Base-by-base conservation (phyloP, 2,888 invertebrate genomes). In the Acholoe squamosa region DNA sequence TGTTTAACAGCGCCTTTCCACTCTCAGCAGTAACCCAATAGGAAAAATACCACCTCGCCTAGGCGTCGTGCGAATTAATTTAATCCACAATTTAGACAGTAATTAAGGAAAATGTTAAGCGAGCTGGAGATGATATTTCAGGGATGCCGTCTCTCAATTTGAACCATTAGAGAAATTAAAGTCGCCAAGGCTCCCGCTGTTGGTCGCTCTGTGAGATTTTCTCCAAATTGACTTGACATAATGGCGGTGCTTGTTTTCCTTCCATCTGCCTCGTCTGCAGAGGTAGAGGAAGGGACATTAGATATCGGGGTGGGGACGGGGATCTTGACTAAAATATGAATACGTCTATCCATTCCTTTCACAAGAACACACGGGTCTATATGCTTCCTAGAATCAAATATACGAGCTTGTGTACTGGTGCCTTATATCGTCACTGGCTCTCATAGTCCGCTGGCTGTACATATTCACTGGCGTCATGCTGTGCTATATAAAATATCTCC, bases 21-120 rank as follows among this genome's bases (percentile, higher is more conserved):
- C 43, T 25, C 28, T 3, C 33, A 14, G 34, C 80, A 12, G 43
- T 80, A 43, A 80, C 43, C 71, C 31, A 71, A 71, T 71, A 71
- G 80, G 31, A 19, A 33, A 31, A 80, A 33, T 80, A 80, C 33
- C 33, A 16, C 33, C 14, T 19, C 80, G 43, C 80, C 80, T 10
- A 80, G 80, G 16, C 80, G 43, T 80, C 86, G 86, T 14, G 52
- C 28, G 86, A 86, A 86, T 86, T 86, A 86, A 86, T 86, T 86
- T 86, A 86, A 86, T 86, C 86, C 86, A 28, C 86, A 86, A 19
- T 86, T 86, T 86, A 86, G 54, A 56, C 56, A 54, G 54, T 86
- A 86, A 86, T 86, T 86, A 86, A 86, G 86, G 86, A 16, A 86
- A 52, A 54, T 54, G 86, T 54, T 86, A 54, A 86, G 86, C 22